Evolutionary conservation across 2,797 vertebrate species (phyloP).

Genomic region (Coilia nasus): DNA sequence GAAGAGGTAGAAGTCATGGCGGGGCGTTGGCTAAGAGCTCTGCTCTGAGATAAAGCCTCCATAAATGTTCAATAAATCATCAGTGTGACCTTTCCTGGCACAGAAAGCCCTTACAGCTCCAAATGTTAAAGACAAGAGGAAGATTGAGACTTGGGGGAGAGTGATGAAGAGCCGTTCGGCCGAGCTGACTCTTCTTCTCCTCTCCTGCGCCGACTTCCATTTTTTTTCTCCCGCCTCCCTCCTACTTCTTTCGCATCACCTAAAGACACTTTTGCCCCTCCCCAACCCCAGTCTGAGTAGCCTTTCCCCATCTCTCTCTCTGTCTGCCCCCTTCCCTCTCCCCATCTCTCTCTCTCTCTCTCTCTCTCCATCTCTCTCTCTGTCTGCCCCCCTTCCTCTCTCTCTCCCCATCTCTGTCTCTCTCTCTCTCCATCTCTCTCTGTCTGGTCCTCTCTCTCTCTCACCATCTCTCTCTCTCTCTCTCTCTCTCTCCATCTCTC

Average conservation of each 20-base stretch:
- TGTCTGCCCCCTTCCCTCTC: background rate
- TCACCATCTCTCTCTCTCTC: background rate
- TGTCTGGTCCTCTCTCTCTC: background rate
- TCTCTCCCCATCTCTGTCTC: background rate
- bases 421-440: background rate
- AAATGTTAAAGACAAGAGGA: slow-evolving; percentile 72
- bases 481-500: background rate
- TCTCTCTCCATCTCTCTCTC: background rate
- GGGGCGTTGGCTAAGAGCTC: slow-evolving; percentile 56
- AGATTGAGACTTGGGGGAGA: slow-evolving; percentile 69
- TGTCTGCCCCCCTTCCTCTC: slow-evolving; percentile 50
- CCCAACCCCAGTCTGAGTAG: slow-evolving; percentile 68
- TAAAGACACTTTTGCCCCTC: slow-evolving; percentile 41
- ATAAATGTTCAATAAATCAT: slow-evolving; percentile 82
- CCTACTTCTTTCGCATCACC: slow-evolving; percentile 34
- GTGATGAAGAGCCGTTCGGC: slow-evolving; percentile 67
- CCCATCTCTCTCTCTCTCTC: background rate
- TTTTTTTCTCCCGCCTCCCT: background rate
- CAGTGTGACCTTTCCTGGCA: slow-evolving; percentile 79
- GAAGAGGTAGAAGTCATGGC: slow-evolving; percentile 56
- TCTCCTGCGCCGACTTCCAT: slow-evolving; percentile 8
- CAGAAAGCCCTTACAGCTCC: slow-evolving; percentile 67
- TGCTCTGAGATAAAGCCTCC: slow-evolving; percentile 71
- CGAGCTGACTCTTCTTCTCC: slow-evolving; percentile 58
- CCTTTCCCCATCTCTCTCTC: background rate